Evolutionary conservation across 2,113 vertebrate genomes (phyloP).

Genomic region (Lasiurus borealis): DNA sequence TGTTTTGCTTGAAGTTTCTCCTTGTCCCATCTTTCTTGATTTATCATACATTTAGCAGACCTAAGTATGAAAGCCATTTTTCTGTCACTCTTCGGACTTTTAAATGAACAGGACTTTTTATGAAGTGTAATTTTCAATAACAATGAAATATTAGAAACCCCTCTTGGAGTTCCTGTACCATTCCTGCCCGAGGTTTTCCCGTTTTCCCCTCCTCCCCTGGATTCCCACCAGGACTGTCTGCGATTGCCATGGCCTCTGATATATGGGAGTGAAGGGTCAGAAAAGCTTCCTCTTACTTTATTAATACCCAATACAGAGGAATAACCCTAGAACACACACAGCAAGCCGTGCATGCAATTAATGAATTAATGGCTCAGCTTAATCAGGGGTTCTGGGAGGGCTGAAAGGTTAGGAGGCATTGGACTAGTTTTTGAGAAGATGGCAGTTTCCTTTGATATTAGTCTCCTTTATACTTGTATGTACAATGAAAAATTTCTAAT

Average conservation of each 20-base stretch:
- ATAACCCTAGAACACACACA: neutral
- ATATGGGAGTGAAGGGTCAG: neutral
- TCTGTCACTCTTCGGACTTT: conserved; percentile 76
- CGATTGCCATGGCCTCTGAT: neutral
- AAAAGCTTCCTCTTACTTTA: neutral
- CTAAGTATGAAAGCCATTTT: conserved; percentile 74
- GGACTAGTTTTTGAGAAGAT: neutral
- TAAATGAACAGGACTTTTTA: conserved; percentile 80
- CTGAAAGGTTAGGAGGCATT: neutral
- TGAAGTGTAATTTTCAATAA: conserved; percentile 84
- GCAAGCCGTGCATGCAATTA: neutral
- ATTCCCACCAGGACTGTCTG: neutral
- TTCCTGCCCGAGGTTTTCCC: neutral
- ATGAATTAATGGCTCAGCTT: neutral
- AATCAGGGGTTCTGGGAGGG: neutral
- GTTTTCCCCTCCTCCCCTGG: neutral
- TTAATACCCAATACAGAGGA: neutral
- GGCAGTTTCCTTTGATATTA: neutral
- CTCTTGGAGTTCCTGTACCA: conserved; percentile 41
- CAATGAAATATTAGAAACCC: conserved; percentile 78
- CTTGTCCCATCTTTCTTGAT: conserved; percentile 77
- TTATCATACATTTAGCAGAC: conserved; percentile 79
- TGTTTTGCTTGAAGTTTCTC: conserved; percentile 80
- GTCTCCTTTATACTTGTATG: neutral
- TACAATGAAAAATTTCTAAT: neutral